These are phyloP conservation scores for Mungos mungo DNA, from an alignment of 2,113 vertebrate genomes.

Conservation along the genomic window DNA sequence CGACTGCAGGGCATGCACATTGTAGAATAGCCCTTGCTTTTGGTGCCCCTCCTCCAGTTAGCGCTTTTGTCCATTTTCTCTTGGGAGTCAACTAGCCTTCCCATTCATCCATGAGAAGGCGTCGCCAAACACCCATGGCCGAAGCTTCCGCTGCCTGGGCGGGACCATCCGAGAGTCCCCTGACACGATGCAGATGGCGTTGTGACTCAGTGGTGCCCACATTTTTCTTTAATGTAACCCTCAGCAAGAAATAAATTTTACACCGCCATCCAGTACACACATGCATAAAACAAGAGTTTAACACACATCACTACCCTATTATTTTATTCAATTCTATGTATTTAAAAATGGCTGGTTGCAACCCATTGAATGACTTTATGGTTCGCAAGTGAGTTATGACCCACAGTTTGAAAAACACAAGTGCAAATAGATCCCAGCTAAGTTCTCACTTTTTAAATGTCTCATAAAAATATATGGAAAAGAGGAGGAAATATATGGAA, in stretches of 20 bases:
- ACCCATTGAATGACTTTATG: background rate
- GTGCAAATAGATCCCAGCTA: background rate
- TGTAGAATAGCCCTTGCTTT: background rate
- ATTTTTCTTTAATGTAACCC: background rate
- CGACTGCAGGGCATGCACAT: background rate
- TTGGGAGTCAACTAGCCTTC: background rate
- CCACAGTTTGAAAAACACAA: background rate
- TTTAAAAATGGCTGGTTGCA: background rate
- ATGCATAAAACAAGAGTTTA: background rate
- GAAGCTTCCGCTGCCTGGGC: background rate
- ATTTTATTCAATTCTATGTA: background rate
- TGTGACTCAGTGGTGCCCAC: background rate
- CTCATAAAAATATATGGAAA: background rate
- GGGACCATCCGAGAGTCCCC: background rate
- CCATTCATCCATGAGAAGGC: background rate
- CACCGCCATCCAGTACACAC: background rate
- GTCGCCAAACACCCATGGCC: background rate
- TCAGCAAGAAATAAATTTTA: background rate
- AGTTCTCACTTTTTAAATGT: background rate
- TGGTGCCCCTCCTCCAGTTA: background rate
- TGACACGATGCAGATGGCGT: background rate
- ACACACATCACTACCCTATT: background rate
- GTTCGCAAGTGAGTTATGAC: background rate
- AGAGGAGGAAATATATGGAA: no score
- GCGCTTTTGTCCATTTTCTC: background rate